These are phyloP conservation scores for Phataginus tetradactyla DNA, from an alignment of 2,797 vertebrate genomes.

Conservation along the genomic window DNA sequence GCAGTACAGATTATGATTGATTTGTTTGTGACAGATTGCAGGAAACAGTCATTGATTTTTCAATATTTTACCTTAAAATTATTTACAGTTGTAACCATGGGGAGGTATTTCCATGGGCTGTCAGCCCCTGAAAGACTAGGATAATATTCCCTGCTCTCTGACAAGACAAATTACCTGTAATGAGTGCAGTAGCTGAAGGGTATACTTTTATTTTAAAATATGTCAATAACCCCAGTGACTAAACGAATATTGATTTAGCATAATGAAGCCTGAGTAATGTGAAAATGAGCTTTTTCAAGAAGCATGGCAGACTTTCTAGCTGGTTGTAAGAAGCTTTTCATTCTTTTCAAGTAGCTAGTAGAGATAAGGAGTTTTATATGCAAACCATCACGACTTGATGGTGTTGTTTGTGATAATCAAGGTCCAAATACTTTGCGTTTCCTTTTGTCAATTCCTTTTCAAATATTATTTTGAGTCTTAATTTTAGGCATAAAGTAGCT, in stretches of 20 bases:
- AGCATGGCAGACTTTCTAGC: conserved; percentile 87
- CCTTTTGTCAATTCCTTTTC: conserved; percentile 42
- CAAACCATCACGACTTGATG: conserved; percentile 71
- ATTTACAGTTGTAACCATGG: conserved; percentile 97
- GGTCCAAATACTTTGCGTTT: conserved; percentile 41
- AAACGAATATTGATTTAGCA: conserved; percentile 99
- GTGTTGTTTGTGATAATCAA: conserved; percentile 37
- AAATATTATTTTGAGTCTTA: conserved; percentile 55
- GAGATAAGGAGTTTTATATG: conserved; percentile 84
- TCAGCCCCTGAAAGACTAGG: conserved; percentile 91
- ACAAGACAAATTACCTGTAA: conserved; percentile 98
- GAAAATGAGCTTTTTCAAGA: conserved; percentile 93
- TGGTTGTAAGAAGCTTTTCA: conserved; percentile 87
- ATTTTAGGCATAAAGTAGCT: conserved; percentile 59
- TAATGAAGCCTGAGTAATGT: conserved; percentile 97
- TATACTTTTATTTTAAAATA: conserved; percentile 97
- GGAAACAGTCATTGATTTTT: conserved; percentile 99
- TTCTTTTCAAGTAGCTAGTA: conserved; percentile 84
- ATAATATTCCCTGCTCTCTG: conserved; percentile 94
- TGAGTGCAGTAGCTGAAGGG: conserved; percentile 92
- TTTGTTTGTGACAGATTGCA: conserved; percentile 97
- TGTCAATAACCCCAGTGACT: conserved; percentile 98
- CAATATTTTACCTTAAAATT: conserved; percentile 98
- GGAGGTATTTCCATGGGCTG: conserved; percentile 91
- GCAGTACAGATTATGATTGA: conserved; percentile 96